Percentiles rank a stretch among this genome's conserved stretches.
Evolutionary conservation across 1,140 invertebrate species (phyloP).

Genomic region (Alviniconcha marisindica): DNA sequence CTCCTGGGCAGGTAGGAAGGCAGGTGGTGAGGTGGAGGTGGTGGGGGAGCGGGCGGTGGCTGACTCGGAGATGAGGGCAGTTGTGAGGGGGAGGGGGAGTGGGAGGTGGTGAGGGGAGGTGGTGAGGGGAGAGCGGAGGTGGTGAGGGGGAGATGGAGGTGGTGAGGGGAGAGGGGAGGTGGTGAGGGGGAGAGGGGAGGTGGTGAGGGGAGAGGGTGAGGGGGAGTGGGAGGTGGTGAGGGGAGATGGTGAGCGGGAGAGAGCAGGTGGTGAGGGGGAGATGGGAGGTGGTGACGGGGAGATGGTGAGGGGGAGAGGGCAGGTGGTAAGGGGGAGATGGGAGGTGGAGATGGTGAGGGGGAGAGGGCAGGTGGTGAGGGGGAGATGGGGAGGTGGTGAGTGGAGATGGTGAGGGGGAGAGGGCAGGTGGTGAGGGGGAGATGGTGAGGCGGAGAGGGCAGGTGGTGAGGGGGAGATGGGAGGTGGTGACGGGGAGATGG

Average conservation of each 20-base stretch:
- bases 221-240: neutral
- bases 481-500: neutral
- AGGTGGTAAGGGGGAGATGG: too few relatives aligned
- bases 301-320: too few relatives aligned
- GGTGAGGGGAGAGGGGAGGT: neutral
- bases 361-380: neutral
- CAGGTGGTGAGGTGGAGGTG: neutral
- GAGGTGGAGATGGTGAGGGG: neutral
- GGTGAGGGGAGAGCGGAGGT: neutral
- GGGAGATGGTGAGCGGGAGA: neutral
- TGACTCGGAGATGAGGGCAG: neutral
- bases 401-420: neutral
- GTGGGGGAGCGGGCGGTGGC: neutral
- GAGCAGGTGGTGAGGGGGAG: too few relatives aligned
- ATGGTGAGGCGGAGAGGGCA: neutral
- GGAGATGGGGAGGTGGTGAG: neutral
- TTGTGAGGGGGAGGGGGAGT: neutral
- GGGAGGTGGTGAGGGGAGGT: neutral
- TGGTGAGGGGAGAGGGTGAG: neutral
- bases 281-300: too few relatives aligned
- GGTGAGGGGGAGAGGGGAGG: neutral
- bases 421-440: neutral
- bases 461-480: neutral
- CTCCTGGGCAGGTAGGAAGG: conserved; percentile 52
- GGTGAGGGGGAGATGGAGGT: neutral